Percentiles rank a stretch among this genome's conserved stretches.
Evolutionary conservation across 1,140 invertebrate genomes (phyloP).

Genomic region (Phenacoccus solenopsis): DNA sequence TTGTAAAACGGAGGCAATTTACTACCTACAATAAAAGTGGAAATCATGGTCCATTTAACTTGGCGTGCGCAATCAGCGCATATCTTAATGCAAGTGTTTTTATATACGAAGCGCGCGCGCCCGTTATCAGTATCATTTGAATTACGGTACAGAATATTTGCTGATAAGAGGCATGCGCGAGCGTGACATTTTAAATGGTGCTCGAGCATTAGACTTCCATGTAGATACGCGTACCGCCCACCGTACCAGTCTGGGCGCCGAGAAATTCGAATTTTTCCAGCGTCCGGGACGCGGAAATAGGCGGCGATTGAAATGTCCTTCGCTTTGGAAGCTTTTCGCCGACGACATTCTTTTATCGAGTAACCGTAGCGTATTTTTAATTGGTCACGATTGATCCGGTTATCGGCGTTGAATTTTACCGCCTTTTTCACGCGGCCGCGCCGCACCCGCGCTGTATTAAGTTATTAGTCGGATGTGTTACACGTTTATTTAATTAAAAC

Average conservation of each 20-base stretch:
- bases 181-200: constrained; percentile 13
- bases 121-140: constrained; percentile 7
- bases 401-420: not conserved
- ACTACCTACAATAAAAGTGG: constrained; percentile 14
- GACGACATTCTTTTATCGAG: too few species aligned
- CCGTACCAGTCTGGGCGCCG: too few species aligned
- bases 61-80: constrained; percentile 15
- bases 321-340: too few species aligned
- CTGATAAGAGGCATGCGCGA: not conserved
- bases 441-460: too few species aligned
- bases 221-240: too few species aligned
- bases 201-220: too few species aligned
- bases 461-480: not conserved
- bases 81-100: constrained; percentile 13
- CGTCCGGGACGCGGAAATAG: too few species aligned
- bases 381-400: not conserved
- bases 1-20: constrained; percentile 10
- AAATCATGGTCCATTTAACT: constrained; percentile 14
- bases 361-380: too few species aligned
- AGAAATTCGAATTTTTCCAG: too few species aligned
- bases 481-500: not conserved
- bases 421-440: too few species aligned
- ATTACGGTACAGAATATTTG: not conserved
- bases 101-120: not conserved
- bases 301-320: too few species aligned